These are phyloP conservation scores for Protonibea diacanthus DNA, from an alignment of 2,797 vertebrate genomes.

Conservation along the genomic window DNA sequence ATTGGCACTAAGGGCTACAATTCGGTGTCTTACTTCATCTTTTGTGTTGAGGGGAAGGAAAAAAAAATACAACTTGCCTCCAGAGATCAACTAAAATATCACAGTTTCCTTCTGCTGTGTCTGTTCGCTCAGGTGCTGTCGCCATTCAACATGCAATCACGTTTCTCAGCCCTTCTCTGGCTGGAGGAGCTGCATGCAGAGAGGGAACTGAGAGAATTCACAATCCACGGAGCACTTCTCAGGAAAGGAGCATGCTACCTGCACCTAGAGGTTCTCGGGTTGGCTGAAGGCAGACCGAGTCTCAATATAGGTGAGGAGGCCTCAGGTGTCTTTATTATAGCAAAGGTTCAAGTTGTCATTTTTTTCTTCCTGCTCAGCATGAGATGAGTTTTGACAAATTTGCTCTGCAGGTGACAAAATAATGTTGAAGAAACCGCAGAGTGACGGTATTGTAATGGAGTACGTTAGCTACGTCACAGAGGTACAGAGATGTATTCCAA, in stretches of 20 bases:
- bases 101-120: not conserved
- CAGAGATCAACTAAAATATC: slow-evolving; percentile 2
- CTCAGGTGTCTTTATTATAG: not conserved
- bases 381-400: not conserved
- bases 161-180: slow-evolving; percentile 93
- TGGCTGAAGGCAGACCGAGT: slow-evolving; percentile 89
- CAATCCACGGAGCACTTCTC: slow-evolving; percentile 87
- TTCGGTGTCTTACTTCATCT: not conserved
- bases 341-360: not conserved
- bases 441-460: slow-evolving; percentile 80
- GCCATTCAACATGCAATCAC: slow-evolving; percentile 83
- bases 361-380: not conserved
- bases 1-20: not conserved
- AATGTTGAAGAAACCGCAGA: slow-evolving; percentile 87
- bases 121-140: slow-evolving; percentile 82
- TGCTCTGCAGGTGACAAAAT: slow-evolving; percentile 89
- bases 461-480: slow-evolving; percentile 87
- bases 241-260: slow-evolving; percentile 86
- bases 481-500: slow-evolving; percentile 79
- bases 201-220: slow-evolving; percentile 87
- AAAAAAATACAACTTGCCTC: not conserved
- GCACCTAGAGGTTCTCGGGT: slow-evolving; percentile 90
- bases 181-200: slow-evolving; percentile 93
- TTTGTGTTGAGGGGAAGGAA: not conserved
- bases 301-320: slow-evolving; percentile 86